phyloP scores from a whole-genome alignment of 1,140 invertebrate genomes.

The Macrosteles quadrilineatus region DNA sequence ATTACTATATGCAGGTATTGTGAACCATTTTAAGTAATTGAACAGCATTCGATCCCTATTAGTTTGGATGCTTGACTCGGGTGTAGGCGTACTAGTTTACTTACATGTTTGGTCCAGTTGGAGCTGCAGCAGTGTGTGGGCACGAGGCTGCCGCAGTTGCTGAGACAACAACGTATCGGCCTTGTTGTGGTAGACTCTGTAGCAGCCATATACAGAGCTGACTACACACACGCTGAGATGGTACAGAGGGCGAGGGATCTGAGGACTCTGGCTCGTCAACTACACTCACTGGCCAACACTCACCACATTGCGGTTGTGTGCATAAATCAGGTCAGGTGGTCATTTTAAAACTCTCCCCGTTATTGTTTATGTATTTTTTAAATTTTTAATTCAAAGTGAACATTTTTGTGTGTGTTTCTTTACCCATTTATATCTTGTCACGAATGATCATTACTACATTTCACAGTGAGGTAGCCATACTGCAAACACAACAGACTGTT shows the following conservation, averaged over 20 bases:
- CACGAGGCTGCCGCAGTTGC: slow-evolving; percentile 53
- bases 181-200: slow-evolving; percentile 76
- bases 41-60: neutral
- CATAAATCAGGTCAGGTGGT: slow-evolving; percentile 80
- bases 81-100: neutral
- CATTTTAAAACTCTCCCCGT: too few relatives aligned
- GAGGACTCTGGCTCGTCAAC: slow-evolving; percentile 55
- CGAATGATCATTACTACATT: too few relatives aligned
- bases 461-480: too few relatives aligned
- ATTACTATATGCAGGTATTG: too few relatives aligned
- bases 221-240: slow-evolving; percentile 54
- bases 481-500: too few relatives aligned
- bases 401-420: too few relatives aligned
- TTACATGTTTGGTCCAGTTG: slow-evolving; percentile 51
- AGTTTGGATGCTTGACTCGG: neutral
- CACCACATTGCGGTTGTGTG: slow-evolving; percentile 63
- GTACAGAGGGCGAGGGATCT: slow-evolving; percentile 58
- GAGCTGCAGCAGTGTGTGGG: slow-evolving; percentile 59
- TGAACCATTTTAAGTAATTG: neutral
- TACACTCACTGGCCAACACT: slow-evolving; percentile 59
- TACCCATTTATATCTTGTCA: too few relatives aligned
- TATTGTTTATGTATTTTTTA: too few relatives aligned
- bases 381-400: too few relatives aligned
- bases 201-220: slow-evolving; percentile 67
- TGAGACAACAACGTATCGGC: slow-evolving; percentile 51